Conservation (phyloP, 2,113 vertebrate species). For the Hylia prasina region DNA sequence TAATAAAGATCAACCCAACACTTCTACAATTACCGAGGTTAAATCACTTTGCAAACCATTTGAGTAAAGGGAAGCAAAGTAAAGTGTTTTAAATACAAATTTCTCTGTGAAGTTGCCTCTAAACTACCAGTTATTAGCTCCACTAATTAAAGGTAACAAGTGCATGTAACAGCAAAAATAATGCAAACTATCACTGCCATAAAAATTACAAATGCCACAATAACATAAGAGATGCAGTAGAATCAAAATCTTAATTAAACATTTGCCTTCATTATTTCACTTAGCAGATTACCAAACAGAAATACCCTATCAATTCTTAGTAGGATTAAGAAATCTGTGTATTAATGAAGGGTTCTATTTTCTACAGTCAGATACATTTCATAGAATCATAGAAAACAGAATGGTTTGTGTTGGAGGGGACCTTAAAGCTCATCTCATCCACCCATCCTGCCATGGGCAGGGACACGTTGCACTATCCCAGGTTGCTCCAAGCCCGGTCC, state of each 20-base stretch:
- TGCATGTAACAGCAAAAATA: background rate
- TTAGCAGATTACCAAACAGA: background rate
- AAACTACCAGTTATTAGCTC: background rate
- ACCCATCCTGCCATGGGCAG: background rate
- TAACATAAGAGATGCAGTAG: background rate
- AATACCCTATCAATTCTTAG: background rate
- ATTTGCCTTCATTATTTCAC: background rate
- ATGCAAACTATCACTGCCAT: background rate
- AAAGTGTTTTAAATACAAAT: background rate
- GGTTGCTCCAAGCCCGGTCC: fast-evolving
- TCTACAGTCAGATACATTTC: background rate
- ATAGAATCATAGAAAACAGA: background rate
- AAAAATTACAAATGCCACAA: background rate
- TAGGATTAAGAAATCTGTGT: background rate
- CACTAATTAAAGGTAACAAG: background rate
- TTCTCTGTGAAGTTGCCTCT: background rate
- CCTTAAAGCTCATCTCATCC: background rate
- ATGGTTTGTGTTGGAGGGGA: background rate
- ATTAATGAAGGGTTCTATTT: background rate
- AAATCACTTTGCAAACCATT: background rate
- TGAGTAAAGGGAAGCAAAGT: background rate
- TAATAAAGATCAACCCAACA: background rate
- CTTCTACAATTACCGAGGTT: background rate
- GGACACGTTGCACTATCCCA: background rate
- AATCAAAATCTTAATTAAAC: background rate